These are phyloP conservation scores for Hydrozoanthus gracilis DNA, from an alignment of 92 coral and sea anemone genomes.

Conservation along the genomic window DNA sequence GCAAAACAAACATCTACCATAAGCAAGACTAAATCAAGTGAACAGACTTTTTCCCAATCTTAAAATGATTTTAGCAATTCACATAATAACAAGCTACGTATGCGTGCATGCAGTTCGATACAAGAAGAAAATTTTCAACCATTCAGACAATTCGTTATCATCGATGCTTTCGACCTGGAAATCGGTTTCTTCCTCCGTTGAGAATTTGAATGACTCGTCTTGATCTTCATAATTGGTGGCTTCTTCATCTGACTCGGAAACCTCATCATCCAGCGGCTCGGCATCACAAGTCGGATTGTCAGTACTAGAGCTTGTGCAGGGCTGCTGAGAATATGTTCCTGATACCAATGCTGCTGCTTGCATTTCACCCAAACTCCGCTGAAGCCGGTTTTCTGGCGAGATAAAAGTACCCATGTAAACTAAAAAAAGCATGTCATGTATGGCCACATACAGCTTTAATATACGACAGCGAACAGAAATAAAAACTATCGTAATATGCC, in stretches of 20 bases:
- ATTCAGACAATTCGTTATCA: neutral
- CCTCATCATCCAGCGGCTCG: neutral
- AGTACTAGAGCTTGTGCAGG: neutral
- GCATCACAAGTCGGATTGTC: neutral
- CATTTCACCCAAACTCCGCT: neutral
- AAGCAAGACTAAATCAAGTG: too few species aligned
- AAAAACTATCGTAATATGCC: too few species aligned
- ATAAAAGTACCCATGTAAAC: too few species aligned
- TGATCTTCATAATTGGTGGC: neutral
- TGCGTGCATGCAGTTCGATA: too few species aligned
- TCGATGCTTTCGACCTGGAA: neutral
- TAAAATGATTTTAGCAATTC: too few species aligned
- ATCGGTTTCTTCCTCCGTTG: neutral
- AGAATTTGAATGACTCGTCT: neutral
- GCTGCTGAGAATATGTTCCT: neutral
- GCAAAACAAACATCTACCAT: too few species aligned
- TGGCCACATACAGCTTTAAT: neutral
- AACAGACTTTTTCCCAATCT: too few species aligned
- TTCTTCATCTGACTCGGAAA: neutral
- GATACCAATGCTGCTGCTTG: neutral
- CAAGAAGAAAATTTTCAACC: neutral
- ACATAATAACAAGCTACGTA: too few species aligned
- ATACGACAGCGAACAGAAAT: too few species aligned
- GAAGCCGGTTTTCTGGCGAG: neutral
- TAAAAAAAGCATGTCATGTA: neutral